A percentile compares a stretch with the other conserved stretches of the same genome.
Evolutionary conservation across 2,113 vertebrate species (phyloP).

Genomic region (Prionailurus bengalensis): DNA sequence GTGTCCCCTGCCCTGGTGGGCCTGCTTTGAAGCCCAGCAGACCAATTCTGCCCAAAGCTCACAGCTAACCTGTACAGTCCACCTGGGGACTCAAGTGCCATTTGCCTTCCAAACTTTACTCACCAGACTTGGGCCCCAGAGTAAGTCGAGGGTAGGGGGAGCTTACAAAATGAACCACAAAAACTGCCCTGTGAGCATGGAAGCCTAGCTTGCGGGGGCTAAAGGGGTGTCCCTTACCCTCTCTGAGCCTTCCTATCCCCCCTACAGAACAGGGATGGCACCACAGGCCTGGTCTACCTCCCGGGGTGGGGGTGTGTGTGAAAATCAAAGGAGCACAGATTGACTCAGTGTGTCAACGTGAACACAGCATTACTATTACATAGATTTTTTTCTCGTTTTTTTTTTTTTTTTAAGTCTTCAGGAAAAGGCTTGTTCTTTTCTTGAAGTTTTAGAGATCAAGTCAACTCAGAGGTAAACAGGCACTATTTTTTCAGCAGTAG

Average conservation of each 20-base stretch:
- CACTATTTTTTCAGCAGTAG: neutral
- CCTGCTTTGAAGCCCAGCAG: neutral
- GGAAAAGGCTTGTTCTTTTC: neutral
- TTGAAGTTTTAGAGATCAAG: constrained; percentile 3
- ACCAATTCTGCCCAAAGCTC: neutral
- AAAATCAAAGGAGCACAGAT: neutral
- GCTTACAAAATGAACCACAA: neutral
- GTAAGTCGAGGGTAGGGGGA: neutral
- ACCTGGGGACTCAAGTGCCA: neutral
- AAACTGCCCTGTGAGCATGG: neutral
- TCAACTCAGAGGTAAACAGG: neutral
- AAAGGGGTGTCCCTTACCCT: neutral
- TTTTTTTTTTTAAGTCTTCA: neutral
- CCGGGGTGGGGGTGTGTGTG: neutral
- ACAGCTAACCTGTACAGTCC: neutral
- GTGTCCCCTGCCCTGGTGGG: accelerated
- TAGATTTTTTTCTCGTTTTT: neutral
- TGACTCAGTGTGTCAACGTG: neutral
- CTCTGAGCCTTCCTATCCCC: neutral
- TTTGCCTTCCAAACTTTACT: neutral
- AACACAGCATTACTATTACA: neutral
- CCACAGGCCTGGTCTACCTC: neutral
- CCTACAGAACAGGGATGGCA: neutral
- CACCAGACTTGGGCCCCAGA: neutral
- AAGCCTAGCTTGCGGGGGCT: neutral